Evolutionary conservation across 2,113 vertebrate species (phyloP).

Genomic region (Onychostruthus taczanowskii): DNA sequence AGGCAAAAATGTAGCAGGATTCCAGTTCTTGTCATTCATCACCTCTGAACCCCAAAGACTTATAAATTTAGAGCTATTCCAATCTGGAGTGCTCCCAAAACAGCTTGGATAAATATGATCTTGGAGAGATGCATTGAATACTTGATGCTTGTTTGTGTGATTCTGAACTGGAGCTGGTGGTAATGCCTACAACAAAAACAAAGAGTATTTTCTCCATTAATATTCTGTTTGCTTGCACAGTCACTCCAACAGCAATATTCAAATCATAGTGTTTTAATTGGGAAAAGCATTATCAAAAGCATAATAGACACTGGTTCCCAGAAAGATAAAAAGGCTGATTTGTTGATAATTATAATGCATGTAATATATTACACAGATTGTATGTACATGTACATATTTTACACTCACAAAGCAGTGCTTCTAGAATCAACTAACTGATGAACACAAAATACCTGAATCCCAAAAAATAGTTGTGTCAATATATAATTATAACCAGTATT

Average conservation of each 20-base stretch:
- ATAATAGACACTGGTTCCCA: background rate
- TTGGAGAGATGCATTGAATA: constrained; percentile 90
- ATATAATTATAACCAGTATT: background rate
- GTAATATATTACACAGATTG: background rate
- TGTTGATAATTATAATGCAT: background rate
- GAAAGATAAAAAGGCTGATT: background rate
- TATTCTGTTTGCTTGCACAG: constrained; percentile 41
- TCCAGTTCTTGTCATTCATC: constrained; percentile 96
- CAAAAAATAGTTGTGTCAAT: background rate
- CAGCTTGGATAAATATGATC: constrained; percentile 96
- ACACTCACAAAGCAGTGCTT: background rate
- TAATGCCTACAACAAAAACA: constrained; percentile 79
- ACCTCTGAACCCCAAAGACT: constrained; percentile 95
- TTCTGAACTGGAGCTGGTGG: constrained; percentile 86
- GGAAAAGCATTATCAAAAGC: background rate
- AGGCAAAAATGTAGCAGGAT: constrained; percentile 88
- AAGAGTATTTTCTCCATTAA: constrained; percentile 56
- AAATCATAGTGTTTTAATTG: background rate
- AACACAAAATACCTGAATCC: background rate
- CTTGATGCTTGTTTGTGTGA: constrained; percentile 90
- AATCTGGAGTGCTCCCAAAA: constrained; percentile 88
- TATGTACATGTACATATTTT: background rate
- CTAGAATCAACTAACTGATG: background rate
- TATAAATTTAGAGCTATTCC: constrained; percentile 95
- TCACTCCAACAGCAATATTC: constrained; percentile 28